Evolutionary conservation across 1,140 invertebrate genomes (phyloP), one percentile per base, ranked within the genome.

Genomic region (Drosophila equinoxialis): DNA sequence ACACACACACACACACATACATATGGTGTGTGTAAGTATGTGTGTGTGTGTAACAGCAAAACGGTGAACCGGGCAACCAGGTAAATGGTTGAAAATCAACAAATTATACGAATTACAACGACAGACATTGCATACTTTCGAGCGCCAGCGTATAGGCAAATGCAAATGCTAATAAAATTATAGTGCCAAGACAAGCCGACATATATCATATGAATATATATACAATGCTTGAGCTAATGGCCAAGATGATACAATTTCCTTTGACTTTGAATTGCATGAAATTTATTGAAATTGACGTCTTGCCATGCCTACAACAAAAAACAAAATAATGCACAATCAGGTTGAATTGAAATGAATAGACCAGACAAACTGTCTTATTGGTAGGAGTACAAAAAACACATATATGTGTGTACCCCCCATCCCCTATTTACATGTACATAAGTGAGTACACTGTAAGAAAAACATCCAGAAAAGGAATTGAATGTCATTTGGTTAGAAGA

Each of bases 151-250:
- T 3, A 10, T 8, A 37, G 35, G 63, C 17, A 59, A 61, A 68
- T 68, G 69, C 37, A 78, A 79, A 82, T 74, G 86, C 84, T 89
- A 87, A 87, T 87, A 89, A 87, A 87, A 87, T 87, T 89, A 87
- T 83, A 71, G 69, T 80, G 66, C 69, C 79, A 71, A 26, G 51
- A 51, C 45, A 54, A 65, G 33, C 20, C 57, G 17, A 48, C 17
- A 8, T 48, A 48, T 48, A 48, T 48, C 37, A 51, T 51, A 23
- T 17, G 1, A 26, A 35, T 20, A 17, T 58, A 7, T 61, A 39
- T 14, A 8, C 4, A 58, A 20, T 35, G 55, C 55, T 58, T 17
- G 14, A 11, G 33, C 30, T 59, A 59, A 59, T 51, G 61, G 42
- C 20, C 26, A 59, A 59, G 57, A 64, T 48, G 61, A 64, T 64